phyloP scores from a whole-genome alignment of 1,140 invertebrate species.

The Prorops nasuta region DNA sequence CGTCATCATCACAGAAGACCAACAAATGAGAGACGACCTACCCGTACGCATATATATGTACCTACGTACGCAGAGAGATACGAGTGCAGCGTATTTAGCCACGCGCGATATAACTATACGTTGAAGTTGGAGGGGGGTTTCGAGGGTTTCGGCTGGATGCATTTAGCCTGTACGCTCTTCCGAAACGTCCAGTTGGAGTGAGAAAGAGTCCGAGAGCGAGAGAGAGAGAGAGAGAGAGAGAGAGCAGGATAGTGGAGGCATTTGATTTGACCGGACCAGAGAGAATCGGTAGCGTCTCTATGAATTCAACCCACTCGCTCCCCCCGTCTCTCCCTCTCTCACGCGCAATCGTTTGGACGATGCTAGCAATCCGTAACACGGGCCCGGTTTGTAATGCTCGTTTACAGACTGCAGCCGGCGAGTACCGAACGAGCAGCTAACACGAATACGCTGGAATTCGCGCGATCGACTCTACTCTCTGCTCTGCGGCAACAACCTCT shows the following conservation, averaged over 20 bases:
- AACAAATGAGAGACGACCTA: constrained; percentile 22
- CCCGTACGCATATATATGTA: constrained; percentile 15
- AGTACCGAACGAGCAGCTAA: background rate
- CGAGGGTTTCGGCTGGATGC: no score
- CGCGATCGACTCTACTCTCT: background rate
- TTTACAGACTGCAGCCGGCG: constrained; percentile 3
- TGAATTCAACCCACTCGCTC: constrained; percentile 15
- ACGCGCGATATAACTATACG: no score
- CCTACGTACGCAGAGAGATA: background rate
- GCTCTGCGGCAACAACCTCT: background rate
- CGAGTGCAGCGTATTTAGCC: no score
- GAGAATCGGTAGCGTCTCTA: constrained; percentile 7
- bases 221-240: background rate
- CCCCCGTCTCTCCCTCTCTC: no score
- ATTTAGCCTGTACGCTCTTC: no score
- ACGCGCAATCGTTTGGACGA: constrained; percentile 1
- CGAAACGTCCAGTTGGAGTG: no score
- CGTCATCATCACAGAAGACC: constrained; percentile 29
- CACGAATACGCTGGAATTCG: background rate
- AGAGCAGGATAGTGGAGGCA: constrained; percentile 15
- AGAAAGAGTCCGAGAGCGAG: background rate
- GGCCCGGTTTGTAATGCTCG: constrained; percentile 18
- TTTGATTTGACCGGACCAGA: constrained; percentile 14
- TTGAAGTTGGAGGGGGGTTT: no score
- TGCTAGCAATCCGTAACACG: constrained; percentile 25